Base-by-base conservation (phyloP, 2,888 invertebrate species). In the Pyrocoelia pectoralis region DNA sequence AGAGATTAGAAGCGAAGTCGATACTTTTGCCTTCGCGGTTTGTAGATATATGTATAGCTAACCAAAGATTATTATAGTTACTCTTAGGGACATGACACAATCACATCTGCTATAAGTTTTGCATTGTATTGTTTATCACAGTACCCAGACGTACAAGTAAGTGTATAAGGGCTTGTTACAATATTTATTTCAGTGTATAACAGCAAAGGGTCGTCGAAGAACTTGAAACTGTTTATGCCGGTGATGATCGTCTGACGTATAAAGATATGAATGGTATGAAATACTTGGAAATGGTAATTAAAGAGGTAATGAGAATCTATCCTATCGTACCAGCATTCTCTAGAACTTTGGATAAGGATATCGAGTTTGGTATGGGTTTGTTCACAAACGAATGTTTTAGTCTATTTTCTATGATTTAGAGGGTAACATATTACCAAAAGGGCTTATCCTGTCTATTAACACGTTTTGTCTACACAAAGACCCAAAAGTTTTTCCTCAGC, bases 1-100 rank as follows among this genome's bases (percentile, higher is more conserved):
- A 24, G 85, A 86, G 64, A 84, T 91, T 46, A 82, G 88, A 57
- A 88, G 89, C 75, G 89, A 91, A 81, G 89, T 90, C 0, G 88
- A 90, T 68, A 91, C 91, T 0, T 90, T 91, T 70, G 88, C 90
- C 87, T 91, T 91, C 77, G 90, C 87, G 77, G 88, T 88, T 72
- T 33, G 9, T 15, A 41, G 12, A 9, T 40, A 38, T 15, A 33
- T 12, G 6, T 28, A n/a, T n/a, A n/a, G n/a, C n/a, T n/a, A n/a
- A n/a, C 6, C 15, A 6, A 51, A 17, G 6, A 3, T 3, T 46
- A 17, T 56, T 28, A 29, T 41, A n/a, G 12, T 40, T 18, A n/a
- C n/a, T 5, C 38, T 18, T 19, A 33, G 41, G 19, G 29, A 1
- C 82, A 83, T 63, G 82, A 84, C 64, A 84, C 84, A 0, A 84